Evolutionary conservation across 92 coral and sea anemone genomes (phyloP).

Genomic region (Palythoa grandis): DNA sequence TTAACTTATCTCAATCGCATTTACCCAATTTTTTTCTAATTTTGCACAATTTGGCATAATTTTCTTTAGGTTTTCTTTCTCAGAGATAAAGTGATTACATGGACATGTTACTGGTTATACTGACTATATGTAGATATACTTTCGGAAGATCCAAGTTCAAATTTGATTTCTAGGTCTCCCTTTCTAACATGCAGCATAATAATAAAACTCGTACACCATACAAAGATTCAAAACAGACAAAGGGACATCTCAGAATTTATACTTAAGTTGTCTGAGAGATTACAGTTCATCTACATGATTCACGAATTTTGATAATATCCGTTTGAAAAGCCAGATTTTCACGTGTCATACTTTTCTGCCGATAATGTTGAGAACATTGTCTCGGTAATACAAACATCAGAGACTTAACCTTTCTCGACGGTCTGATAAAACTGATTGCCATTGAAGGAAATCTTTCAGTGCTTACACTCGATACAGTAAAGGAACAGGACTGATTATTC

Average conservation of each 20-base stretch:
- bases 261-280: background rate
- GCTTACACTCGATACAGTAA: background rate
- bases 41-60: background rate
- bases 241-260: background rate
- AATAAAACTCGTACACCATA: background rate
- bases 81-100: background rate
- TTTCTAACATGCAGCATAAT: background rate
- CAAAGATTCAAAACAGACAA: slow-evolving; percentile 23
- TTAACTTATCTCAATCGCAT: background rate
- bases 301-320: slow-evolving; percentile 23
- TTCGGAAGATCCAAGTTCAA: background rate
- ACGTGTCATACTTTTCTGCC: slow-evolving; percentile 3
- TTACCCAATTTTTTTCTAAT: background rate
- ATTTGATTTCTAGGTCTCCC: background rate
- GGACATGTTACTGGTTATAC: background rate
- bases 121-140: background rate
- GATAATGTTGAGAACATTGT: background rate
- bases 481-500: background rate
- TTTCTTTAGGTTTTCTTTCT: background rate
- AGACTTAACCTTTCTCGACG: background rate
- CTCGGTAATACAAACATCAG: background rate
- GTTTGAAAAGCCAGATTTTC: background rate
- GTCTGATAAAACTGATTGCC: background rate
- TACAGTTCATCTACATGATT: background rate
- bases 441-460: background rate